Evolutionary conservation across 2,113 vertebrate species (phyloP), one percentile per base, ranked within the genome.

Genomic region (Psittacula cyanocephala): DNA sequence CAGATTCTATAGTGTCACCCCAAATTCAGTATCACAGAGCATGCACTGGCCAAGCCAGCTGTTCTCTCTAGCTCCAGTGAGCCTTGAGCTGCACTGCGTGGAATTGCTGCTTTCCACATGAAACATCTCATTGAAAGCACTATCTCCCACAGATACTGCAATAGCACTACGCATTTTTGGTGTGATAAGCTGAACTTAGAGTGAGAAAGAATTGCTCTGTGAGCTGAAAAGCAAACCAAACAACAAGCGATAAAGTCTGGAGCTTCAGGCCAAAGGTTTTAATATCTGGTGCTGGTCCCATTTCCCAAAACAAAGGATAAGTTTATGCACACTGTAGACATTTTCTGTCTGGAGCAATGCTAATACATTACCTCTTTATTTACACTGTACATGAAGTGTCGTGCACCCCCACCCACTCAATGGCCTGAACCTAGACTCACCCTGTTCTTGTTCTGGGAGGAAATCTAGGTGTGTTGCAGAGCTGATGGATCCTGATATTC

Each of bases 171-270:
- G 2, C 44, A 31, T 69, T 80, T 91, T 80, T 82, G 2, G 29
- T 80, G 63, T 24, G 35, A 88, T 87, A 91, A 87, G 29, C 37
- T 68, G 49, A 37, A 72, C 78, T 87, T 65, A 65, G 67, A 91
- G 75, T n/a, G 59, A 59, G 17, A 86, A 93, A 80, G 47, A 23
- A 85, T 22, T 71, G 63, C 49, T 91, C 53, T 69, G 49, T 72
- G 67, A 91, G 46, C 59, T 53, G 53, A 91, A 91, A 94, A 88
- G 53, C 47, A 89, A 88, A 88, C 23, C 35, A 72, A 85, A 87
- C 23, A n/a, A 88, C 0, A 1, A 64, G 20, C 0, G 0, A 68
- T 53, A 37, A 74, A 89, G 59, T 29, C 17, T 3, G 1, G 37
- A 95, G 52, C 14, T 94, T 82, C 57, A 75, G 59, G 85, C 63